Conservation (phyloP, 2,888 invertebrate genomes). For the Leucophenga montana region DNA sequence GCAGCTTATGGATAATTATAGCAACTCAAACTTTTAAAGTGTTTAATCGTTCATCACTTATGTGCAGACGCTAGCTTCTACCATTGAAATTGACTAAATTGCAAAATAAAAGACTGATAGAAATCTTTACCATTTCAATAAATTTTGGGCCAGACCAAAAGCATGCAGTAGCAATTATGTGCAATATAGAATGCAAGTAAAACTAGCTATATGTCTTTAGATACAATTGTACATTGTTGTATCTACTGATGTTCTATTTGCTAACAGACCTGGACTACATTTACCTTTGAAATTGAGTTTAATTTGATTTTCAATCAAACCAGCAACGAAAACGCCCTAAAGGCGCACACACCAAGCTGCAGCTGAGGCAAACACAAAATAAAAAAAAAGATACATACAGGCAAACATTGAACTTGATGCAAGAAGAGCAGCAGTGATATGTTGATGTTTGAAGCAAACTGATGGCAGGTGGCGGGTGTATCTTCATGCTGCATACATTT, state of each 20-base stretch:
- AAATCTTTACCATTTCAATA: no score
- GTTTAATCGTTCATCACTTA: no score
- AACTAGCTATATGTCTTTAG: no score
- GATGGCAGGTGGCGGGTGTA: neutral
- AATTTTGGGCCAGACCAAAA: no score
- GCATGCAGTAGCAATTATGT: no score
- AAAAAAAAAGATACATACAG: neutral
- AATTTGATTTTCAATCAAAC: conserved; percentile 28
- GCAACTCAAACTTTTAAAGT: no score
- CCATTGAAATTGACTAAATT: no score
- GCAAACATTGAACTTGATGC: conserved; percentile 17
- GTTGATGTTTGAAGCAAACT: neutral
- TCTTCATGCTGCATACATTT: neutral
- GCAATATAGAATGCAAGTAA: no score
- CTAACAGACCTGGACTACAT: neutral
- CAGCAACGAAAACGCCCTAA: conserved; percentile 8
- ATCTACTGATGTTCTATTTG: neutral
- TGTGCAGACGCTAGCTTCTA: no score
- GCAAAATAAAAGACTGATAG: no score
- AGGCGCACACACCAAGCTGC: neutral
- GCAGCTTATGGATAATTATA: no score
- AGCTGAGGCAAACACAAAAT: neutral
- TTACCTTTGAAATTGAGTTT: conserved; percentile 29
- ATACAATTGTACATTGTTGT: no score
- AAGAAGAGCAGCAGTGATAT: neutral